Evolutionary conservation across 2,113 vertebrate genomes (phyloP), one percentile per base, ranked within the genome.

Genomic region (Xyliphius kryptos): DNA sequence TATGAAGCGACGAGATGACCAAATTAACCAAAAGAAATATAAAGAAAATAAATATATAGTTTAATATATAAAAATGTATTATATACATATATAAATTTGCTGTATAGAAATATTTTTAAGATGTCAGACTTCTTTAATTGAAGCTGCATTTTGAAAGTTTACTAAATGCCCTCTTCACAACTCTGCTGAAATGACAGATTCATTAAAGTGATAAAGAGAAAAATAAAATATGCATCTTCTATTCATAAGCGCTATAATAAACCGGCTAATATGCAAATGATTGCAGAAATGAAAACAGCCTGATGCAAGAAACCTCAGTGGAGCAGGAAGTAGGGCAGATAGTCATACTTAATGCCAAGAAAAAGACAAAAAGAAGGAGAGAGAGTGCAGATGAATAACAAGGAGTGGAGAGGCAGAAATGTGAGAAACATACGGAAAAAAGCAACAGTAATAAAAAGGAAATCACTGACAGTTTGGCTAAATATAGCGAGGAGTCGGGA

Each of bases 331-430:
- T 44, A 44, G 40, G 40, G 11, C 41, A 60, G 57, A 22, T n/a
- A 47, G 43, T 47, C 20, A 60, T 46, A 26, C 22, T 19, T 47
- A 60, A 60, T 47, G 41, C 20, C 14, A 16, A 11, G 26, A 47
- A 41, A 47, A 20, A 32, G 57, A 61, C 17, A 66, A 58, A 63
- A 16, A 56, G 58, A 41, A 58, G 50, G 13, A 7, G 9, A 57
- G 13, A 37, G 21, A 12, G 6, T 8, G 37, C 5, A 43, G 16
- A 58, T 10, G n/a, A 43, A 54, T 7, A 16, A 32, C n/a, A n/a
- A n/a, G n/a, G n/a, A n/a, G n/a, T n/a, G 14, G n/a, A 46, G 53
- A 58, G 68, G 40, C 51, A 56, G 48, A 6, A 60, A 62, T 1
- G 6, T 10, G 38, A 11, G 8, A 41, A 3, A 1, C 40, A 41